These are phyloP conservation scores for Salvator merianae DNA, from an alignment of 2,113 vertebrate species.

Conservation along the genomic window DNA sequence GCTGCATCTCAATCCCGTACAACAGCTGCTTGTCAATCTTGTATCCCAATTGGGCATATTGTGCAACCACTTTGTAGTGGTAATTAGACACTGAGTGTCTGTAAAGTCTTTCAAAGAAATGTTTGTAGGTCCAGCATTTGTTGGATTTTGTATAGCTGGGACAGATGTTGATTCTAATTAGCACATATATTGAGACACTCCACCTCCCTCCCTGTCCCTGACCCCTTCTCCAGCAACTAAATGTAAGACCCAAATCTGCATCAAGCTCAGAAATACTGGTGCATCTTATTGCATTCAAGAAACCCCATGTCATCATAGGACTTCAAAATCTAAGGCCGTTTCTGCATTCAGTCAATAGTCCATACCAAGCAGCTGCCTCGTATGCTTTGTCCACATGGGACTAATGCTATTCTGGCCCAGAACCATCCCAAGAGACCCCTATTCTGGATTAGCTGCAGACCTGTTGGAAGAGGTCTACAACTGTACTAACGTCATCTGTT, in stretches of 20 bases:
- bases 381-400: no score
- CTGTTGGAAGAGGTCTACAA: no score
- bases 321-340: no score
- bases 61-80: slow-evolving; percentile 58
- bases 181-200: neutral
- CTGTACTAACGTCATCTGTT: no score
- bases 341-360: no score
- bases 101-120: slow-evolving; percentile 58
- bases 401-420: no score
- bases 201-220: neutral
- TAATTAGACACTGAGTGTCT: slow-evolving; percentile 67
- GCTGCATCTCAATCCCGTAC: slow-evolving; percentile 33
- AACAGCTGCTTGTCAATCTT: slow-evolving; percentile 27
- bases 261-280: neutral
- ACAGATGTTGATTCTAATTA: slow-evolving; percentile 16
- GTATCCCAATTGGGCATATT: slow-evolving; percentile 63
- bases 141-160: slow-evolving; percentile 42
- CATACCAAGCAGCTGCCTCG: no score
- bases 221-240: neutral
- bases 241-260: neutral
- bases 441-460: no score
- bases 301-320: neutral
- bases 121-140: slow-evolving; percentile 57
- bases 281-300: no score
- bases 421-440: no score